phyloP scores from a whole-genome alignment of 2,113 vertebrate species.

The Melanerpes formicivorus region DNA sequence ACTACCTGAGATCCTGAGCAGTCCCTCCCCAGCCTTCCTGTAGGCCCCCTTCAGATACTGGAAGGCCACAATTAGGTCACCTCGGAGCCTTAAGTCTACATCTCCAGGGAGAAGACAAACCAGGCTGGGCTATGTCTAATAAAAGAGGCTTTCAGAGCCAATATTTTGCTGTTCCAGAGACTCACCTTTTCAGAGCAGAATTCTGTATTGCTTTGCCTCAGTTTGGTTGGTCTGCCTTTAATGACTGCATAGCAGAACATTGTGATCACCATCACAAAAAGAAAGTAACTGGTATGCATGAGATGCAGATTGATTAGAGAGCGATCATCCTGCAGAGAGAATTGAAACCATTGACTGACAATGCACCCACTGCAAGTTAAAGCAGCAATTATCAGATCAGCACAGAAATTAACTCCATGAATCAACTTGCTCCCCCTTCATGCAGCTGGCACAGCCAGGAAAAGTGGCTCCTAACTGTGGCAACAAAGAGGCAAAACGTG shows the following conservation, averaged over 20 bases:
- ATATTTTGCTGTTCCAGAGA: background rate
- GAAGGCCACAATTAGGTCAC: too few relatives aligned
- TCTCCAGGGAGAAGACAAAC: too few relatives aligned
- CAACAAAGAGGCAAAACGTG: background rate
- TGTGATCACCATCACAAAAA: constrained; percentile 99
- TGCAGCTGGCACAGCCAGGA: background rate
- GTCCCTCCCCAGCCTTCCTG: too few relatives aligned
- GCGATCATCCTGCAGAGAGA: constrained; percentile 89
- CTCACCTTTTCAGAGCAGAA: constrained; percentile 95
- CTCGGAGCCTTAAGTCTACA: too few relatives aligned
- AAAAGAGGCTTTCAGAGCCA: background rate
- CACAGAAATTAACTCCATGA: background rate
- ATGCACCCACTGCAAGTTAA: background rate
- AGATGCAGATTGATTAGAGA: constrained; percentile 98
- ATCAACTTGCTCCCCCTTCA: background rate
- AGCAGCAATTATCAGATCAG: constrained; percentile 6
- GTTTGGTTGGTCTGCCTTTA: constrained; percentile 94
- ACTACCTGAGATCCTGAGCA: too few relatives aligned
- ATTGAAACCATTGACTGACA: background rate
- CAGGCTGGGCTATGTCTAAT: too few relatives aligned
- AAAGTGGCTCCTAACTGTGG: background rate
- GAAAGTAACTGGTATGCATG: constrained; percentile 99
- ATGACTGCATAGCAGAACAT: constrained; percentile 99
- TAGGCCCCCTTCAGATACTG: too few relatives aligned
- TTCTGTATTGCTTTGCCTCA: constrained; percentile 89